These are phyloP conservation scores for Aradophagus sp. DNA, from an alignment of 1,140 invertebrate genomes.

Conservation along the genomic window DNA sequence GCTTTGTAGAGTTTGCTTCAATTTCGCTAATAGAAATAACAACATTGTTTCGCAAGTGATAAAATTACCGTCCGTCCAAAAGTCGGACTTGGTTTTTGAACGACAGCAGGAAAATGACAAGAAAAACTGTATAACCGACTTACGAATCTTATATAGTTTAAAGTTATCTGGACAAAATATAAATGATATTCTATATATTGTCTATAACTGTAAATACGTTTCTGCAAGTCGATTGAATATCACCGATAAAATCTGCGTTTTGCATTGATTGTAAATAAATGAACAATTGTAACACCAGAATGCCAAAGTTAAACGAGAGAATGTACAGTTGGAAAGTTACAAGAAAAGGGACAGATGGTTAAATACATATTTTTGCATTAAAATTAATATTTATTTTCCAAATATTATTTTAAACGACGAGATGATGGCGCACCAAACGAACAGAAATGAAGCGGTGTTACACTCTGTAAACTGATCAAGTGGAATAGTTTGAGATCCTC, in stretches of 20 bases:
- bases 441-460: constrained; percentile 17
- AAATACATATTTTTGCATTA: constrained; percentile 23
- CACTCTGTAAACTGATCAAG: constrained; percentile 10
- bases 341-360: neutral
- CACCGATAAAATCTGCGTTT: constrained; percentile 7
- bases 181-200: constrained; percentile 1
- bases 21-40: neutral
- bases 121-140: constrained; percentile 1
- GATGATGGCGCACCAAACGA: constrained; percentile 1
- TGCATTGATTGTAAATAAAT: constrained; percentile 30
- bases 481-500: constrained; percentile 8
- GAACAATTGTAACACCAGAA: constrained; percentile 13
- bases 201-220: constrained; percentile 18
- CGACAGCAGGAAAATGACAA: neutral
- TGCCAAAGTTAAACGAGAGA: constrained; percentile 14
- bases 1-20: constrained; percentile 2
- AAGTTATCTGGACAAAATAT: constrained; percentile 6
- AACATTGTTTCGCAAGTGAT: neutral
- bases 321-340: constrained; percentile 19
- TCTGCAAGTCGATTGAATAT: constrained; percentile 11
- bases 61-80: constrained; percentile 12
- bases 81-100: constrained; percentile 2
- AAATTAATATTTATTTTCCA: constrained; percentile 16
- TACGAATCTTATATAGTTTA: no score
- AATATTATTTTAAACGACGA: neutral